Conservation (phyloP, 2,113 vertebrate genomes). For the Bungarus multicinctus region DNA sequence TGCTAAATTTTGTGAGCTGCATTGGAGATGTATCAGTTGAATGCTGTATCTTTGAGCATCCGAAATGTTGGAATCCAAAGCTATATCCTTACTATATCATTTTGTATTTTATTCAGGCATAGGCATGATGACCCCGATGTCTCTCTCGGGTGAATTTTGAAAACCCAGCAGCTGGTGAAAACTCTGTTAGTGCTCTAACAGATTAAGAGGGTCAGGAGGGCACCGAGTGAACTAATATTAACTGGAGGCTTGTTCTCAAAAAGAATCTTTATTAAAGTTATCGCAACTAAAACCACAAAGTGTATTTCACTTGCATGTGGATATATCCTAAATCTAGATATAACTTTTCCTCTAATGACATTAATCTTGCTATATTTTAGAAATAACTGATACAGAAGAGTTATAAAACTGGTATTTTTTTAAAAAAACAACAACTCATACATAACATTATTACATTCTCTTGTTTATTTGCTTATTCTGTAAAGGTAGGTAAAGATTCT, state of each 20-base stretch:
- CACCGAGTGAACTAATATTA: constrained; percentile 47
- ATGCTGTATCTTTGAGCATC: background rate
- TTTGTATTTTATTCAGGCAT: background rate
- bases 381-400: background rate
- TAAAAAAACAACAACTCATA: background rate
- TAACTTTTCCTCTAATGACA: background rate
- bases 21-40: background rate
- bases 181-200: constrained; percentile 58
- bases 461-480: background rate
- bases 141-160: constrained; percentile 27
- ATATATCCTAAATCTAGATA: background rate
- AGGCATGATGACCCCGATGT: constrained; percentile 30
- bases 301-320: constrained; percentile 16
- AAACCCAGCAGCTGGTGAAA: constrained; percentile 25
- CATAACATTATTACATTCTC: background rate
- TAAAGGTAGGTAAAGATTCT: background rate
- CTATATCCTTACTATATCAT: background rate
- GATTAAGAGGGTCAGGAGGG: constrained; percentile 60
- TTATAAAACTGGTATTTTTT: background rate
- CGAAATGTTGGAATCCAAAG: background rate
- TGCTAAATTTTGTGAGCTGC: constrained; percentile 5
- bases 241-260: constrained; percentile 48
- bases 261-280: constrained; percentile 34
- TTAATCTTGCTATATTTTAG: background rate
- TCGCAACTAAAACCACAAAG: constrained; percentile 12